Evolutionary conservation across 2,797 vertebrate genomes (phyloP).

Genomic region (Sebastes minor): DNA sequence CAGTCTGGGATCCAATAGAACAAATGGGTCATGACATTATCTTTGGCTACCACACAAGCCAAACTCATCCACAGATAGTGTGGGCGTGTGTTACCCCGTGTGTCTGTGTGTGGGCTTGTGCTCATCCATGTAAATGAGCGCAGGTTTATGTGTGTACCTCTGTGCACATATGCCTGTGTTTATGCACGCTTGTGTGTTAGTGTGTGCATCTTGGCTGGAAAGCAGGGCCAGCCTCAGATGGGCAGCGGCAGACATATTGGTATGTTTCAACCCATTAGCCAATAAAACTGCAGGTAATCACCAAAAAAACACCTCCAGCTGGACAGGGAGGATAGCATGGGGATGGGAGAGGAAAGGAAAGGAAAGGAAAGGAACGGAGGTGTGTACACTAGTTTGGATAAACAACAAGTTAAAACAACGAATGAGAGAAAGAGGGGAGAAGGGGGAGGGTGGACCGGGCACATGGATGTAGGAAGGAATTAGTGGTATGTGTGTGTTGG

Average conservation of each 20-base stretch:
- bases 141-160: constrained; percentile 53
- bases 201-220: constrained; percentile 70
- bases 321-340: constrained; percentile 74
- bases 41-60: constrained; percentile 64
- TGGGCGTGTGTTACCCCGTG: constrained; percentile 29
- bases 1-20: constrained; percentile 45
- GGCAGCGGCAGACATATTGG: constrained; percentile 85
- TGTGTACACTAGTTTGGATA: constrained; percentile 23
- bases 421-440: constrained; percentile 38
- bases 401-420: constrained; percentile 56
- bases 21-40: constrained; percentile 78
- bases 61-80: constrained; percentile 48
- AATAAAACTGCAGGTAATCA: constrained; percentile 87
- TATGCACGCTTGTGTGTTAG: constrained; percentile 47
- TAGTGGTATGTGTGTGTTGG: constrained; percentile 27
- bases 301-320: constrained; percentile 85
- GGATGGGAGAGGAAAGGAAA: constrained; percentile 31
- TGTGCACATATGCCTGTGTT: constrained; percentile 58
- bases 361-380: constrained; percentile 5
- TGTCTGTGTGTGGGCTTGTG: constrained; percentile 54
- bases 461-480: constrained; percentile 64
- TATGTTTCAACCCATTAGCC: constrained; percentile 89
- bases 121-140: constrained; percentile 65
- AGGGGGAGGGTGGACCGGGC: constrained; percentile 32
- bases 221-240: constrained; percentile 70